These are phyloP conservation scores for Parochlus steinenii DNA, from an alignment of 2,888 invertebrate species.

Conservation along the genomic window DNA sequence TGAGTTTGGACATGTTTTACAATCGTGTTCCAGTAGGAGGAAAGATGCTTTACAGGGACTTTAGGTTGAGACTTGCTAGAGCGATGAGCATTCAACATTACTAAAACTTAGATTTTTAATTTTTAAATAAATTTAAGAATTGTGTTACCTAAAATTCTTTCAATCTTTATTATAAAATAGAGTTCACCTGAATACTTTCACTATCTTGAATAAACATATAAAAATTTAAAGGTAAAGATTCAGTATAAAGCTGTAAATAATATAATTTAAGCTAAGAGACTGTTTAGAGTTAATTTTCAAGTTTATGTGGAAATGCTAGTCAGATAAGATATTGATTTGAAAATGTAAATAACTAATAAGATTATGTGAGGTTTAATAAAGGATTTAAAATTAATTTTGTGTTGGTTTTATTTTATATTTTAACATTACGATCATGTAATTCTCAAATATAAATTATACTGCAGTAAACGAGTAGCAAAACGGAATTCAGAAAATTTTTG, in stretches of 20 bases:
- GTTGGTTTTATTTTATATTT: no score
- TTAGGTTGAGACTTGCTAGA: slow-evolving; percentile 47
- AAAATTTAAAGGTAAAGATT: not conserved
- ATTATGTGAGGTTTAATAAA: no score
- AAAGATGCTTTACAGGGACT: slow-evolving; percentile 50
- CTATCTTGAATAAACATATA: not conserved
- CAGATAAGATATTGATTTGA: no score
- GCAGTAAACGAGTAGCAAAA: no score
- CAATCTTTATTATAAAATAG: not conserved
- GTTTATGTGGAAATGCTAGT: no score
- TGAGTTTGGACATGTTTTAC: slow-evolving; percentile 60
- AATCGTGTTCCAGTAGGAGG: slow-evolving; percentile 51
- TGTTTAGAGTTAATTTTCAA: no score
- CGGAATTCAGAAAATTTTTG: no score
- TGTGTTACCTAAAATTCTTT: slow-evolving; percentile 1
- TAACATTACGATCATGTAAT: no score
- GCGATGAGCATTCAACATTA: slow-evolving; percentile 48
- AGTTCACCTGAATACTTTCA: not conserved
- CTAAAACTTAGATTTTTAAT: slow-evolving; percentile 22
- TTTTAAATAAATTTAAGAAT: not conserved
- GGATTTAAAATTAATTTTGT: no score
- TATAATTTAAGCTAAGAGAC: slow-evolving; percentile 3
- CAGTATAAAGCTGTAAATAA: slow-evolving; percentile 4
- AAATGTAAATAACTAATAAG: no score
- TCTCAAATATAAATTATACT: no score